These are phyloP conservation scores for Hylaea fasciaria DNA, from an alignment of 2,888 invertebrate species.

Conservation along the genomic window DNA sequence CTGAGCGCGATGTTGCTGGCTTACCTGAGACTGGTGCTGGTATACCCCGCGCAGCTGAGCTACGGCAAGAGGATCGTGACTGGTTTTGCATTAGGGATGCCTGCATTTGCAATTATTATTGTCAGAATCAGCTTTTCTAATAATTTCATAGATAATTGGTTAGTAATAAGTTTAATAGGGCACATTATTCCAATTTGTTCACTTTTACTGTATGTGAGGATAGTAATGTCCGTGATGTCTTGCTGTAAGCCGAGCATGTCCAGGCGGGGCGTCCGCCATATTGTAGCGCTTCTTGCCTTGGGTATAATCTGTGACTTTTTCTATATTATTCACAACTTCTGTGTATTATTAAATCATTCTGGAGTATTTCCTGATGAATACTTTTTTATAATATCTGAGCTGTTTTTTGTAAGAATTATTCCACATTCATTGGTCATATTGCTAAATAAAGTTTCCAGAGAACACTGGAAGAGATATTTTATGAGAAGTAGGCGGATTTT, in stretches of 20 bases:
- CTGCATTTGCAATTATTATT: neutral
- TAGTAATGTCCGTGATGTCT: conserved; percentile 7
- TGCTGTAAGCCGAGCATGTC: conserved; percentile 5
- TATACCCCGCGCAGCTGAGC: neutral
- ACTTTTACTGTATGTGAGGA: neutral
- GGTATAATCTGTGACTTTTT: neutral
- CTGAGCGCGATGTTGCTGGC: conserved; percentile 1
- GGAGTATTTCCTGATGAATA: too few species aligned
- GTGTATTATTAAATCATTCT: too few species aligned
- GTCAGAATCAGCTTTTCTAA: neutral
- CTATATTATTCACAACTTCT: too few species aligned
- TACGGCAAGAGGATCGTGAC: conserved; percentile 11
- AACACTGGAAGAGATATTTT: conserved; percentile 11
- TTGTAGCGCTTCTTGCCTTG: conserved; percentile 1
- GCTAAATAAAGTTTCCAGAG: conserved; percentile 2
- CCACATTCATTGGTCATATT: neutral
- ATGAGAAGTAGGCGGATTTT: neutral
- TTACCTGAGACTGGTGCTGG: conserved; percentile 8
- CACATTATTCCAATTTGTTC: too few species aligned
- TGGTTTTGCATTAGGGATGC: neutral
- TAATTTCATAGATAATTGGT: too few species aligned
- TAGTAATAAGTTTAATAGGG: too few species aligned
- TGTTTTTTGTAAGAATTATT: neutral
- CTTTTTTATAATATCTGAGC: too few species aligned
- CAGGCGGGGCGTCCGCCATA: neutral